Conservation (phyloP, 35 echinoderm and acorn worm genomes). For the Heliocidaris tuberculata region DNA sequence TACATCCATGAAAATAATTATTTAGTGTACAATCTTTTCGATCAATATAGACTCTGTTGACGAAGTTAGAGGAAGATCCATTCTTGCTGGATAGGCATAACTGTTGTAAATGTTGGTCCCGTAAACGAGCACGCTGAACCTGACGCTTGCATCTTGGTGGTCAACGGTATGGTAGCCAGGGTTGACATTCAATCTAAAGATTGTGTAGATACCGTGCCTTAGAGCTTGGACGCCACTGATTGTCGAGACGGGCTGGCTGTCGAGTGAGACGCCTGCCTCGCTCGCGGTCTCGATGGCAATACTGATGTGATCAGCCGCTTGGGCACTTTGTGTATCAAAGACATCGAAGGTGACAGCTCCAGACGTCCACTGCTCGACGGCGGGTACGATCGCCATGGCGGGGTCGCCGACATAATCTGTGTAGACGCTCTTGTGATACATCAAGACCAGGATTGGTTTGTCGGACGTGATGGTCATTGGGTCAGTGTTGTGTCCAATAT, state of each 20-base stretch:
- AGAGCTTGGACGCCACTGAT: neutral
- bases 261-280: neutral
- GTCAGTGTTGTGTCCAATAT: neutral
- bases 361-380: conserved; percentile 78
- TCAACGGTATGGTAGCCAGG: conserved; percentile 3
- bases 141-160: neutral
- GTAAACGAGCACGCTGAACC: conserved; percentile 34
- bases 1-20: too few relatives aligned
- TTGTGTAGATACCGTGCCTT: neutral
- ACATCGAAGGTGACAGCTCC: conserved; percentile 78
- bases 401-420: conserved; percentile 78
- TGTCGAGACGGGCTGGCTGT: neutral
- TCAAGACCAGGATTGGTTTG: conserved; percentile 71
- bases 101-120: conserved; percentile 25
- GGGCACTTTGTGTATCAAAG: conserved; percentile 29
- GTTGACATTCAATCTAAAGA: neutral
- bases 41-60: too few relatives aligned
- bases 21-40: too few relatives aligned
- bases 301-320: conserved; percentile 57
- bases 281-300: conserved; percentile 58
- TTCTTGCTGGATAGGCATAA: conserved; percentile 24
- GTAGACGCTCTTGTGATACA: conserved; percentile 74
- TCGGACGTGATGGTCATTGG: conserved; percentile 56
- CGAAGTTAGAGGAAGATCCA: neutral
- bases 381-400: conserved; percentile 68